Evolutionary conservation across 2,888 invertebrate genomes (phyloP).

Genomic region (Tyria jacobaeae): DNA sequence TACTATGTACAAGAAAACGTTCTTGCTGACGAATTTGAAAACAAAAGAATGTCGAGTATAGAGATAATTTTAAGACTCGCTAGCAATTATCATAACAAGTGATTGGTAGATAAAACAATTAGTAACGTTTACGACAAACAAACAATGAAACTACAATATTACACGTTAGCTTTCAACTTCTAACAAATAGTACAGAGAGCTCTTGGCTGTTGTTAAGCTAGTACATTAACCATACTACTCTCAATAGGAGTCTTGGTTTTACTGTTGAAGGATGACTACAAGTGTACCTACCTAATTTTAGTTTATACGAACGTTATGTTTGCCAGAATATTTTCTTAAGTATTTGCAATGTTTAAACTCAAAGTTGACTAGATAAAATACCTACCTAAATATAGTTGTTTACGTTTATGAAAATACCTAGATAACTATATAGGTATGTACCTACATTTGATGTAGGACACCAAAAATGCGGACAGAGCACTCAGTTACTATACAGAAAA

Average conservation of each 20-base stretch:
- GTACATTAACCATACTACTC: slow-evolving; percentile 5
- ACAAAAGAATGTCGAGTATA: slow-evolving; percentile 32
- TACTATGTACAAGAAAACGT: neutral
- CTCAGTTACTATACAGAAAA: too few species aligned
- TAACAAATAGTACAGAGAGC: slow-evolving; percentile 4
- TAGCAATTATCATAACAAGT: slow-evolving; percentile 55
- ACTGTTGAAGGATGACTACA: too few species aligned
- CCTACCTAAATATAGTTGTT: neutral
- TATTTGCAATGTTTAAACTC: neutral
- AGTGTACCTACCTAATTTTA: too few species aligned
- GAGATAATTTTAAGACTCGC: slow-evolving; percentile 34
- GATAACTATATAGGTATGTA: too few species aligned
- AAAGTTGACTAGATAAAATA: neutral
- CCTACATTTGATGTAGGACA: too few species aligned
- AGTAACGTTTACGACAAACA: slow-evolving; percentile 44
- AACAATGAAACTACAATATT: slow-evolving; percentile 24
- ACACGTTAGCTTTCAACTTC: slow-evolving; percentile 21
- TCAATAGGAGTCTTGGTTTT: too few species aligned
- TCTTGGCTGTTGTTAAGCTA: neutral
- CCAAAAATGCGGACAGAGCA: too few species aligned
- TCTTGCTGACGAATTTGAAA: slow-evolving; percentile 28
- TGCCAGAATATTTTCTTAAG: neutral
- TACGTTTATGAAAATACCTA: neutral
- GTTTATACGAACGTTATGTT: too few species aligned
- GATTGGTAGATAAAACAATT: slow-evolving; percentile 49